phyloP scores from a whole-genome alignment of 2,113 vertebrate genomes.

The Plecturocebus donacophilus region DNA sequence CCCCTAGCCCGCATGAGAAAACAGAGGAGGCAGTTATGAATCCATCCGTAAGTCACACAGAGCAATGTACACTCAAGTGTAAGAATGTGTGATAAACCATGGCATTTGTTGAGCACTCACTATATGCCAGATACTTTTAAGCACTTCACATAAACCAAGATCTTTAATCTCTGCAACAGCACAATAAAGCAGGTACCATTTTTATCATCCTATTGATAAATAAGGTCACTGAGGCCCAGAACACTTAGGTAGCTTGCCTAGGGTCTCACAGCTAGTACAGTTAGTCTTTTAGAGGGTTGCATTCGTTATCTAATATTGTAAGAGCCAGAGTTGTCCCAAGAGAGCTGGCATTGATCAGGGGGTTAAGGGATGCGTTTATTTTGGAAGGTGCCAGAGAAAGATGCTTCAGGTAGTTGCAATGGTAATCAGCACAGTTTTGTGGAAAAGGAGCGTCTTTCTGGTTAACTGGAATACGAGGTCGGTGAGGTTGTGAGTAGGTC shows the following conservation, averaged over 20 bases:
- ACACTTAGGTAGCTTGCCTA: neutral
- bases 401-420: neutral
- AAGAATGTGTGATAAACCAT: neutral
- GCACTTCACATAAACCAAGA: neutral
- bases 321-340: neutral
- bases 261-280: neutral
- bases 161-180: neutral
- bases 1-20: neutral
- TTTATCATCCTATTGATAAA: neutral
- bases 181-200: neutral
- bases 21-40: neutral
- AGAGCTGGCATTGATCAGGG: neutral
- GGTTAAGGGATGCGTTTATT: neutral
- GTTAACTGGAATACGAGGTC: neutral
- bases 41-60: neutral
- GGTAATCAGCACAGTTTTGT: too few species aligned
- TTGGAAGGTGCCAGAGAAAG: neutral
- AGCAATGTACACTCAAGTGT: neutral
- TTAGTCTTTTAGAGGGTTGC: neutral
- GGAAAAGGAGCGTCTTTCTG: neutral
- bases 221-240: neutral
- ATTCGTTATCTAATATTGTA: accelerated
- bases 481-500: neutral
- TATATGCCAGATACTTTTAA: neutral
- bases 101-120: neutral